Conservation (phyloP, 2,888 invertebrate species). For the Pristionchus exspectatus region DNA sequence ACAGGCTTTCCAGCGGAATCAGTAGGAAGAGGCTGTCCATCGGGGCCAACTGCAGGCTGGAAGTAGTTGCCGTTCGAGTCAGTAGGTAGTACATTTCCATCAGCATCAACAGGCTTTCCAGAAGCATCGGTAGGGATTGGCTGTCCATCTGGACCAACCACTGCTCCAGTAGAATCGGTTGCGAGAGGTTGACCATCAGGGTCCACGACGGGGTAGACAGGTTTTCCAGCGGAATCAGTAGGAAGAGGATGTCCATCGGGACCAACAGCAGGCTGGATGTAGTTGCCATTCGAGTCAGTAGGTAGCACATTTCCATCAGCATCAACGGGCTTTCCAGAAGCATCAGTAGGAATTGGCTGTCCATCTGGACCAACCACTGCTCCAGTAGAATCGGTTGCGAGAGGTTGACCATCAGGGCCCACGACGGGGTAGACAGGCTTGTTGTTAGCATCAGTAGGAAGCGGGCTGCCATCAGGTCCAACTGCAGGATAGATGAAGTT, state of each 20-base stretch:
- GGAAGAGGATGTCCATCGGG: background rate
- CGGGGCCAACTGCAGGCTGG: constrained; percentile 69
- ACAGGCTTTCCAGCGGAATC: constrained; percentile 60
- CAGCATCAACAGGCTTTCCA: no score
- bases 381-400: no score
- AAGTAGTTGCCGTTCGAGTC: constrained; percentile 71
- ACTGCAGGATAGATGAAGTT: no score
- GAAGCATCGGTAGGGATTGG: no score
- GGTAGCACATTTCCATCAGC: constrained; percentile 56
- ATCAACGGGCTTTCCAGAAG: no score
- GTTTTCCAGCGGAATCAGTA: constrained; percentile 53
- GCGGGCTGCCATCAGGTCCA: no score
- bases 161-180: constrained; percentile 50
- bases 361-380: no score
- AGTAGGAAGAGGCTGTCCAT: constrained; percentile 60
- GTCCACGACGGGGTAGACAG: constrained; percentile 61
- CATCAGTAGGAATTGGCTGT: no score
- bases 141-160: constrained; percentile 58
- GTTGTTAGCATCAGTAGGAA: no score
- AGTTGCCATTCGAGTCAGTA: constrained; percentile 54
- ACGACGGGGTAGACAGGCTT: no score
- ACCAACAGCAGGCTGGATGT: no score
- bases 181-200: constrained; percentile 53
- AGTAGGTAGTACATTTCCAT: constrained; percentile 64
- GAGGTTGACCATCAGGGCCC: no score